These are phyloP conservation scores for Euphydryas editha DNA, from an alignment of 2,888 invertebrate species.

Conservation along the genomic window DNA sequence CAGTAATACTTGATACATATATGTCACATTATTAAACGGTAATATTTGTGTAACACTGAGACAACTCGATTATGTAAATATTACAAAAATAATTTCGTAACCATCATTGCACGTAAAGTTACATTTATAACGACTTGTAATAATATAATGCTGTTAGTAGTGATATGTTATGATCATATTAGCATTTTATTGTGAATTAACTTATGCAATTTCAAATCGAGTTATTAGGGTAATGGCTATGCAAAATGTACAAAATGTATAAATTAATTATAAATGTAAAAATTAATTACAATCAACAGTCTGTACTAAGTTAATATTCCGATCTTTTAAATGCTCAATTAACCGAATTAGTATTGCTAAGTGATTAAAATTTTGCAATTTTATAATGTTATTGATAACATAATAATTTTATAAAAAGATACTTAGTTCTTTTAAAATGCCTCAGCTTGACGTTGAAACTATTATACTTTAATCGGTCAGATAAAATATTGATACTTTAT, in stretches of 20 bases:
- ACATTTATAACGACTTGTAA: conserved; percentile 35
- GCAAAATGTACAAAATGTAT: neutral
- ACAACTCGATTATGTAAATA: conserved; percentile 38
- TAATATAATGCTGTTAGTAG: neutral
- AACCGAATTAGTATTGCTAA: too few species aligned
- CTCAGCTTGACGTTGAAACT: too few species aligned
- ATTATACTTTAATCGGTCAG: too few species aligned
- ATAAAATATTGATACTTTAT: too few species aligned
- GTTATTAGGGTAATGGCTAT: neutral
- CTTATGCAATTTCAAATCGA: conserved; percentile 23
- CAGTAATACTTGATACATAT: conserved; percentile 19
- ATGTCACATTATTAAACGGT: conserved; percentile 16
- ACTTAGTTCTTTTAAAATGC: too few species aligned
- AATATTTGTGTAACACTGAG: conserved; percentile 30
- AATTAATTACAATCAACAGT: too few species aligned
- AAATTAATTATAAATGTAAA: too few species aligned
- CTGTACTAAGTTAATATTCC: neutral
- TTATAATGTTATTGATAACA: too few species aligned
- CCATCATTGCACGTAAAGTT: conserved; percentile 40
- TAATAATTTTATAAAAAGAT: too few species aligned
- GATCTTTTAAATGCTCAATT: too few species aligned
- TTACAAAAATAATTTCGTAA: conserved; percentile 38
- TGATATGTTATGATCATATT: conserved; percentile 19
- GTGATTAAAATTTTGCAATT: neutral
- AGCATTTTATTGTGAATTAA: conserved; percentile 27